Conservation (phyloP, 2,797 vertebrate species). For the Peromyscus aztecus region DNA sequence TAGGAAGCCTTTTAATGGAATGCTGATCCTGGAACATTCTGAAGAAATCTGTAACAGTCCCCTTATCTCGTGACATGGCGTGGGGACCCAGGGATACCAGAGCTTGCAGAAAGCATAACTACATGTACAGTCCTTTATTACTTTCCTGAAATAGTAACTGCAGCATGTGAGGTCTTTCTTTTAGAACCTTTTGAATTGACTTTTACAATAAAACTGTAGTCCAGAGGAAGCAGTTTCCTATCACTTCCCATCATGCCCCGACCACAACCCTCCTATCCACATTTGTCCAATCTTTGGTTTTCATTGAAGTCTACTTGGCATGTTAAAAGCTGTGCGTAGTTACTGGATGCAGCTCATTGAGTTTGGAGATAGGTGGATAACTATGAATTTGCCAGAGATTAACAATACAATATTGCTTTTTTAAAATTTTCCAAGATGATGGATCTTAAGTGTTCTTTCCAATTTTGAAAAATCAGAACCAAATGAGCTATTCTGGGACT, state of each 20-base stretch:
- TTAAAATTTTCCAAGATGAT: not conserved
- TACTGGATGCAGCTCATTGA: not conserved
- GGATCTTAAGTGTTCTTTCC: not conserved
- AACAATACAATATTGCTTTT: not conserved
- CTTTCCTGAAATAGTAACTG: constrained; percentile 34
- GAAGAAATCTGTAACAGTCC: not conserved
- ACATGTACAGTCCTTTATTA: not conserved
- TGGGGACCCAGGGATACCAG: not conserved
- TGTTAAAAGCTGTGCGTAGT: not conserved
- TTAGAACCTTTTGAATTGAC: constrained; percentile 5
- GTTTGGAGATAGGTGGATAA: not conserved
- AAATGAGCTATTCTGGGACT: not conserved
- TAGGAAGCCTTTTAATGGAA: not conserved
- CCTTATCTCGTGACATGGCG: not conserved
- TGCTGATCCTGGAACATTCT: not conserved
- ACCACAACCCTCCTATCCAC: not conserved
- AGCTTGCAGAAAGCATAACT: not conserved
- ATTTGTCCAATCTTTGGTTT: not conserved
- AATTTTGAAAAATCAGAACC: not conserved
- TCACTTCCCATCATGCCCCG: not conserved
- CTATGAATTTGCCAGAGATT: not conserved
- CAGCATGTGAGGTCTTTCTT: not conserved
- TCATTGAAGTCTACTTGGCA: not conserved
- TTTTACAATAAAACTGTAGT: constrained; percentile 22
- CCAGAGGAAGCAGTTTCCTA: not conserved